Percentiles rank a stretch among this genome's conserved stretches.
phyloP scores from a whole-genome alignment of 2,113 vertebrate genomes.

The Mormoops blainvillei region DNA sequence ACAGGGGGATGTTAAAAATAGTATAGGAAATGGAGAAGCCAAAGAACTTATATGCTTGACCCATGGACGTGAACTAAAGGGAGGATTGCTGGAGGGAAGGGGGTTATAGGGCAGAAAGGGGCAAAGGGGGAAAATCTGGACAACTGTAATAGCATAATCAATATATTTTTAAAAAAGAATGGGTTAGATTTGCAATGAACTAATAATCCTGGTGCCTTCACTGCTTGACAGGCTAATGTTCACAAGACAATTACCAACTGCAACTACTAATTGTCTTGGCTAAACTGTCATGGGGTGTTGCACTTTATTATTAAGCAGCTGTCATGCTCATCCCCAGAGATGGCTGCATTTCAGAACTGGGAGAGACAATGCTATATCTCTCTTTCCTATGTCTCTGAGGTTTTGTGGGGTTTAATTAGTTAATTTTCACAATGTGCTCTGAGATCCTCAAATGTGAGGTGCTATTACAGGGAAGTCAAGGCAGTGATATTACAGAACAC shows the following conservation, averaged over 20 bases:
- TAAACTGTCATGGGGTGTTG: not conserved
- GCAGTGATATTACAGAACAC: not conserved
- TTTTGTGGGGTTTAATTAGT: slow-evolving; percentile 55
- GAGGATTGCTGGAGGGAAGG: too few species aligned
- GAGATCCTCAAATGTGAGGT: slow-evolving; percentile 35
- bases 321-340: slow-evolving; percentile 25
- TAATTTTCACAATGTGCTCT: slow-evolving; percentile 35
- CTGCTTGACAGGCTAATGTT: not conserved
- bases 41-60: too few species aligned
- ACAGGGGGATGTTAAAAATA: too few species aligned
- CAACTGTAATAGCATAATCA: too few species aligned
- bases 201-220: not conserved
- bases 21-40: too few species aligned
- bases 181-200: not conserved
- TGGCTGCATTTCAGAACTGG: slow-evolving; percentile 59
- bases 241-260: slow-evolving; percentile 24
- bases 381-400: slow-evolving; percentile 5
- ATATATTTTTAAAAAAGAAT: not conserved
- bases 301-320: slow-evolving; percentile 43
- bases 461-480: not conserved
- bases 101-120: too few species aligned
- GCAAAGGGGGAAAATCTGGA: too few species aligned
- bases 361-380: not conserved
- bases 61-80: too few species aligned
- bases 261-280: slow-evolving; percentile 36